Evolutionary conservation across 2,797 vertebrate species (phyloP).

Genomic region (Enteromius unitaeniatus): DNA sequence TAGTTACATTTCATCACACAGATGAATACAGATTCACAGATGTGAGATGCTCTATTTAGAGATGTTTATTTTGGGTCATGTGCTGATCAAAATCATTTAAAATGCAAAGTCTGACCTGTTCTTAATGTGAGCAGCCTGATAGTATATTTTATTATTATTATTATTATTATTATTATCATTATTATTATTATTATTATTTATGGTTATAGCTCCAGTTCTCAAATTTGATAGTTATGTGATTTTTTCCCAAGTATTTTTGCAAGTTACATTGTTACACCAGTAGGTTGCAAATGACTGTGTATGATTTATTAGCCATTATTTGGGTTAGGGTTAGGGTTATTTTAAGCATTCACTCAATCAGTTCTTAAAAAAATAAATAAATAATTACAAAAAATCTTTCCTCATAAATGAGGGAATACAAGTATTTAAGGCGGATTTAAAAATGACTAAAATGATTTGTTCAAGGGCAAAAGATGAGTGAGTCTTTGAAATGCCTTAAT

Average conservation of each 20-base stretch:
- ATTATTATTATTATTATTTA: neutral
- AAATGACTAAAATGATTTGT: neutral
- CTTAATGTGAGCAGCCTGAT: neutral
- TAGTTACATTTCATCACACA: slow-evolving; percentile 38
- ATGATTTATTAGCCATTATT: neutral
- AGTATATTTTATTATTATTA: neutral
- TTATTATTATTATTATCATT: neutral
- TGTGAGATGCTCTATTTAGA: neutral
- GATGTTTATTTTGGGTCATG: slow-evolving; percentile 23
- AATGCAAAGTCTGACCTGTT: neutral
- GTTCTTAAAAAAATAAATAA: neutral
- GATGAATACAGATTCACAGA: slow-evolving; percentile 15
- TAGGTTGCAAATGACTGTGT: neutral
- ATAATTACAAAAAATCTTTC: too few species aligned
- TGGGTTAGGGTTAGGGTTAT: neutral
- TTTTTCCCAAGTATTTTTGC: neutral
- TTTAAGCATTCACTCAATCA: neutral
- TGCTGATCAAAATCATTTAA: neutral
- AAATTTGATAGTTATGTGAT: neutral
- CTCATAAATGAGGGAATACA: neutral
- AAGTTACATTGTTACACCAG: neutral
- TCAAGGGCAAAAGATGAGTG: neutral
- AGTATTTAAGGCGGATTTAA: neutral
- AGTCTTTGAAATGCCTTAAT: neutral
- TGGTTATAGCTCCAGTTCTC: neutral